phyloP scores from a whole-genome alignment of 2,797 vertebrate species.

The Nannoperca obscura region DNA sequence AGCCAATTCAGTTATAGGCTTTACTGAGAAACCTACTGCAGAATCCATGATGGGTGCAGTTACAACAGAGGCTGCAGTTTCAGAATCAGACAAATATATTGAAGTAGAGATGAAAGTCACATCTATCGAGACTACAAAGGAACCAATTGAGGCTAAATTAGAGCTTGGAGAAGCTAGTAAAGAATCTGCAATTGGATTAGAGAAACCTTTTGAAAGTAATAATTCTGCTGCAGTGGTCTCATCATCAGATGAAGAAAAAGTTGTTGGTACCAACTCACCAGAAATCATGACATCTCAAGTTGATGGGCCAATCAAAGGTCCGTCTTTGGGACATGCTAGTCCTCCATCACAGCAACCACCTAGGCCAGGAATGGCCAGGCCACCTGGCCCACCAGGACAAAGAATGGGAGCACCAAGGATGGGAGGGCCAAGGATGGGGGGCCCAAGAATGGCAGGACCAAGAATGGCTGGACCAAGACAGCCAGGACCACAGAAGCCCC shows the following conservation, averaged over 20 bases:
- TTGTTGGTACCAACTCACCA: slow-evolving; percentile 14
- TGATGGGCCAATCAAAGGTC: slow-evolving; percentile 24
- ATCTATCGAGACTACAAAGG: slow-evolving; percentile 14
- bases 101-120: slow-evolving; percentile 27
- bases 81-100: slow-evolving; percentile 37
- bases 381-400: slow-evolving; percentile 57
- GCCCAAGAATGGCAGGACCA: slow-evolving; percentile 57
- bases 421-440: slow-evolving; percentile 54
- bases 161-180: slow-evolving; percentile 22
- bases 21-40: slow-evolving; percentile 24
- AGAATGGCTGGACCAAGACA: slow-evolving; percentile 74
- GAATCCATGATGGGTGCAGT: slow-evolving; percentile 3
- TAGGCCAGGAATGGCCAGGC: slow-evolving; percentile 46
- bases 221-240: slow-evolving; percentile 11
- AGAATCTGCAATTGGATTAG: slow-evolving; percentile 28
- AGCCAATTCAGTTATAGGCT: slow-evolving; percentile 15
- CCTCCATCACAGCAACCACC: slow-evolving; percentile 59
- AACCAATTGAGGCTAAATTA: slow-evolving; percentile 25
- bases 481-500: slow-evolving; percentile 79
- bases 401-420: slow-evolving; percentile 62
- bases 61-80: slow-evolving; percentile 24
- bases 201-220: slow-evolving; percentile 41
- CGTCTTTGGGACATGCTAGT: slow-evolving; percentile 39
- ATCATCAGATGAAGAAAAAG: slow-evolving; percentile 49
- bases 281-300: slow-evolving; percentile 32